Base-by-base conservation (phyloP, 2,888 invertebrate species). In the Hypena proboscidalis region DNA sequence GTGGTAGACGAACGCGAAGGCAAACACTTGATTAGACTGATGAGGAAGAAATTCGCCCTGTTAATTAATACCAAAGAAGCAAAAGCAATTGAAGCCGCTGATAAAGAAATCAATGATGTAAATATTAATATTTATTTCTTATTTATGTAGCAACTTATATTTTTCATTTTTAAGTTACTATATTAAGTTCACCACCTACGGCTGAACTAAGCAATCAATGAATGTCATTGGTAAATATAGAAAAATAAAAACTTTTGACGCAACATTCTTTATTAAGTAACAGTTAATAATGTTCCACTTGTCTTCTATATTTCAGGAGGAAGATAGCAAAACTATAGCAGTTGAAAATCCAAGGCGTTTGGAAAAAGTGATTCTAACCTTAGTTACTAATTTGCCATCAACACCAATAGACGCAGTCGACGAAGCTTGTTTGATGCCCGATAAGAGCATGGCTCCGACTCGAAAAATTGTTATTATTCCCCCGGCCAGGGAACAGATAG, bases 1-100 rank as follows among this genome's bases (percentile, higher is more conserved):
- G 85, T 96, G 37, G 93, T 94, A 20, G 93, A 94, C 33, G 93
- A 94, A 39, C 93, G 94, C 59, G 94, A 95, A 66, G 97, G 97
- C 6, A 91, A 92, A 48, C 84, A 92, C 4, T 90, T 95, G 6
- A 94, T 95, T 1, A 90, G 91, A 42, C 92, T 94, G 51, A 96
- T 97, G 96, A 96, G 95, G 73, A 92, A 92, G 47, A 93, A 93
- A 59, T 96, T 93, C 75, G 93, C 94, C 0, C 88, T 94, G 0
- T 85, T 93, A 35, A 82, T 92, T 2, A 23, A 74, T 26, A 77
- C 72, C 6, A 61, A 62, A 3, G 63, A 68, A 1, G 45, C 57
- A 1, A 22, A 49, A 9, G 44, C 46, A 0, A 33, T 49, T 1
- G 56, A 61, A 11, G 50, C 46, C 0, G 26, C 43, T 1, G 58